These are phyloP conservation scores for Melanophora roralis DNA, from an alignment of 2,888 invertebrate genomes.

Conservation along the genomic window DNA sequence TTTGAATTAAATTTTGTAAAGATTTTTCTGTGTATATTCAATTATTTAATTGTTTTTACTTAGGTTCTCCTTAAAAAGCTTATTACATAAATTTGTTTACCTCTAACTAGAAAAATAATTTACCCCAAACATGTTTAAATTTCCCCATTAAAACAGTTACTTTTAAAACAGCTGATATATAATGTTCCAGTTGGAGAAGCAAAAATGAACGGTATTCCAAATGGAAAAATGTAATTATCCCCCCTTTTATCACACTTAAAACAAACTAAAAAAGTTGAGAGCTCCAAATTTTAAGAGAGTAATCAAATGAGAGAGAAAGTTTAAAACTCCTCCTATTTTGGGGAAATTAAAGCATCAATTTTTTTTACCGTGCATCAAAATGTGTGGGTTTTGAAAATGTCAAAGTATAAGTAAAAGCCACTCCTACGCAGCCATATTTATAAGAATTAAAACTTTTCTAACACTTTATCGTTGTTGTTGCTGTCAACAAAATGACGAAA, in stretches of 20 bases:
- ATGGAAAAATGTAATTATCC: neutral
- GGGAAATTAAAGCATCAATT: neutral
- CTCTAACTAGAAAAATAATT: neutral
- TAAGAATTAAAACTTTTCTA: conserved; percentile 62
- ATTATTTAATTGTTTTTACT: too few species aligned
- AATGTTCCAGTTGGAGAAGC: conserved; percentile 22
- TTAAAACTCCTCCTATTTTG: conserved; percentile 43
- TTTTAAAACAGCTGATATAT: conserved; percentile 45
- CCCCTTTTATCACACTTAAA: neutral
- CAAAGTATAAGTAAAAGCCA: conserved; percentile 67
- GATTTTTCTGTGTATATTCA: too few species aligned
- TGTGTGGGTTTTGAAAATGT: conserved; percentile 37
- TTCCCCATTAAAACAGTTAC: neutral
- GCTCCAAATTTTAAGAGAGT: neutral
- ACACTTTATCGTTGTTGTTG: neutral
- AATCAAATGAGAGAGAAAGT: neutral
- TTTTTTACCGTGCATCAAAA: neutral
- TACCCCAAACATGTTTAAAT: neutral
- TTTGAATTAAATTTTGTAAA: too few species aligned
- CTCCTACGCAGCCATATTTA: conserved; percentile 77
- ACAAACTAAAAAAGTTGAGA: neutral
- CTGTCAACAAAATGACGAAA: conserved; percentile 49
- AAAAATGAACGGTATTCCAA: conserved; percentile 19
- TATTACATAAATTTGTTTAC: neutral
- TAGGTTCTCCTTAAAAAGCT: conserved; percentile 25